Evolutionary conservation across 2,888 invertebrate genomes (phyloP).

Genomic region (Opisthograptis luteolata): DNA sequence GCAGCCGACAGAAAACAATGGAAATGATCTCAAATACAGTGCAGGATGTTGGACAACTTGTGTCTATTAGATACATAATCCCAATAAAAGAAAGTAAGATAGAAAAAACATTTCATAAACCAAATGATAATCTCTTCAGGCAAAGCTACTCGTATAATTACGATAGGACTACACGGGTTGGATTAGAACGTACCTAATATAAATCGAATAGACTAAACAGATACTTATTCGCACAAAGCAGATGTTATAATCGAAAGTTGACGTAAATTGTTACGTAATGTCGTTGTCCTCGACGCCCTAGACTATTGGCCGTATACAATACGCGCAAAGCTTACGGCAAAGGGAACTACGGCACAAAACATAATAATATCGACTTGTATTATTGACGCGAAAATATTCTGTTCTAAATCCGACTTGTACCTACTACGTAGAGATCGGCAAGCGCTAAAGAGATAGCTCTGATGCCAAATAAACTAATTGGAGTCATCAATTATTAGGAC

Average conservation of each 20-base stretch:
- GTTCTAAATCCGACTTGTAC: constrained; percentile 21
- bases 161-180: no score
- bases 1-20: no score
- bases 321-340: constrained; percentile 21
- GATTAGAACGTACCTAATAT: not conserved
- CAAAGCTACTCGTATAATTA: no score
- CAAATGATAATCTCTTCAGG: no score
- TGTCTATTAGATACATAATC: no score
- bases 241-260: constrained; percentile 21
- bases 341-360: constrained; percentile 22
- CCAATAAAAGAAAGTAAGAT: no score
- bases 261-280: constrained; percentile 24
- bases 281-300: constrained; percentile 5
- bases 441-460: constrained; percentile 21
- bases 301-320: constrained; percentile 17
- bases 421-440: constrained; percentile 27
- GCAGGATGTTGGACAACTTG: no score
- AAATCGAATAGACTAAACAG: not conserved
- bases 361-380: constrained; percentile 7
- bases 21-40: no score
- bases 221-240: not conserved
- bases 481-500: constrained; percentile 24
- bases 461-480: constrained; percentile 36
- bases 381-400: constrained; percentile 19
- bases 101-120: no score